Base-by-base conservation (phyloP, 2,888 invertebrate genomes). In the Diarsia mendica region DNA sequence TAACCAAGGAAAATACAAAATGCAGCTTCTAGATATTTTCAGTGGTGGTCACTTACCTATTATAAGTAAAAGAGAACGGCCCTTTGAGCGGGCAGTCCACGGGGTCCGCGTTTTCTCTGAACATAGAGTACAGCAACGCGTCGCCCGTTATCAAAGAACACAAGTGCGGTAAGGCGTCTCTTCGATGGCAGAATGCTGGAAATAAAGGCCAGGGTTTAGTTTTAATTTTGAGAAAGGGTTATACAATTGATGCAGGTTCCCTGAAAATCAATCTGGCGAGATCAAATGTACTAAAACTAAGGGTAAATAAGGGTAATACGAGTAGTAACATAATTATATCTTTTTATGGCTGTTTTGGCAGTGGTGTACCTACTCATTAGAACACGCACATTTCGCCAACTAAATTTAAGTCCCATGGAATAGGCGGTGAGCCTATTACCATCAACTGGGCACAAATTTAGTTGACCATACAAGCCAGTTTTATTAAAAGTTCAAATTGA, bases 41-140 rank as follows among this genome's bases (percentile, higher is more conserved):
- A 63, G 61, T 13, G 39, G 20, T 44, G n/a, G n/a, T 63, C 8
- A 77, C 88, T 88, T 90, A 96, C 96, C 96, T 97, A 94, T 98
- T 99, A 94, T 99, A 99, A 72, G 99, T 98, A 95, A 99, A 99
- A 79, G 98, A 98, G 96, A 98, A 99, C 23, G 99, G 98, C 74
- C 98, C 99, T 90, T 97, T 97, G 66, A 97, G 92, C 1, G 99
- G 99, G 94, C 99, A 99, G 90, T 98, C 97, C 63, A 99, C 98
- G 5, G 99, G 98, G 33, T 98, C 97, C 20, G 98, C 98, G 91
- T 98, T 98, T 92, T 98, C 98, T 80, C 98, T 97, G 96, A 99
- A 99, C 98, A 99, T 98, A 88, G 98, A 98, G 95, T 98, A 98
- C 20, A 99, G 97, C 64, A 98, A 96, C 4, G 99, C 98, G 94